Base-by-base conservation (phyloP, 2,113 vertebrate species). In the Aldabrachelys gigantea region DNA sequence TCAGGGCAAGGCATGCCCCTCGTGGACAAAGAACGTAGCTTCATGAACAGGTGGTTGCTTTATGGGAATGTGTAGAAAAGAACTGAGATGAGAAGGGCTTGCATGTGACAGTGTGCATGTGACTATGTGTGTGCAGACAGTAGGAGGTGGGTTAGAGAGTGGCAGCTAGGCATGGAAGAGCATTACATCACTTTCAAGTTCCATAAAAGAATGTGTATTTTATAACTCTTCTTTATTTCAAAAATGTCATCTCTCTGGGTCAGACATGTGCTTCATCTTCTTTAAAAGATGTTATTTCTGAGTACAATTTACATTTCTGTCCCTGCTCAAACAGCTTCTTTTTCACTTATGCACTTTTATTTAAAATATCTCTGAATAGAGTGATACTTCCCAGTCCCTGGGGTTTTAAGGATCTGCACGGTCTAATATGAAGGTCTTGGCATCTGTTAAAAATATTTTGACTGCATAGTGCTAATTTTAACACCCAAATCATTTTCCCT, bases 181-280 rank as follows among this genome's bases (percentile, higher is more conserved):
- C 21, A 50, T 47, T 41, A 35, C 1, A 44, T 21, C 65, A 3
- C 19, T 38, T 35, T 50, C 53, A 41, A 79, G 35, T 50, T 35
- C 41, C 25, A 1, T 22, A 41, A 11, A 72, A 62, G 29, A 38
- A 22, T 22, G 31, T 65, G 1, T 47, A 41, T 62, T 41, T 81
- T n/a, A 1, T 25, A 54, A 35, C 50, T 53, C 29, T 25, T 38
- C 5, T 1, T 0, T 76, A 2, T 19, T 47, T 59, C 35, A 2
- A n/a, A n/a, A 62, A 82, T 11, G 47, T 57, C 35, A 5, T 12
- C 5, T 82, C 78, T 6, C 1, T 56, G 54, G 65, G 92, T 79
- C 54, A 62, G 47, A 21, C 0, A 0, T 31, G 35, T 27, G 47
- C 44, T 76, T 81, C 0, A 0, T 44, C 27, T 81, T n/a, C n/a